These are phyloP conservation scores for Cecidostiba fungosa DNA, from an alignment of 2,888 invertebrate genomes.

Conservation along the genomic window DNA sequence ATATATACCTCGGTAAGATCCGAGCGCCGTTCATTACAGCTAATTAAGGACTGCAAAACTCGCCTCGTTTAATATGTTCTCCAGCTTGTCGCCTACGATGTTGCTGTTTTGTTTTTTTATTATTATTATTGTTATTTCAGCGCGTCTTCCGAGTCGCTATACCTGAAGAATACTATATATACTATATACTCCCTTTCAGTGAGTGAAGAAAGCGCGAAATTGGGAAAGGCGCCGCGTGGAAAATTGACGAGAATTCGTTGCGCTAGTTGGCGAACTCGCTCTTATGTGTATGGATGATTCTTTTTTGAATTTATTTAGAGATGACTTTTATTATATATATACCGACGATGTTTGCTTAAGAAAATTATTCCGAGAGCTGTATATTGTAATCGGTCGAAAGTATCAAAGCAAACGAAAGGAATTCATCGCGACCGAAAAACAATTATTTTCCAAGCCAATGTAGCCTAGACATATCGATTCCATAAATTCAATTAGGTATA, in stretches of 20 bases:
- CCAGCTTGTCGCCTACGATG: neutral
- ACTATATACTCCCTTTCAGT: constrained; percentile 44
- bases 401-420: neutral
- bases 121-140: neutral
- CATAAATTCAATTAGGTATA: neutral
- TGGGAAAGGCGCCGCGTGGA: constrained; percentile 67
- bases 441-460: neutral
- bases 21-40: constrained; percentile 43
- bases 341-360: neutral
- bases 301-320: no score
- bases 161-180: neutral
- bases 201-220: constrained; percentile 78
- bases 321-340: no score
- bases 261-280: constrained; percentile 66
- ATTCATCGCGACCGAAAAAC: neutral
- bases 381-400: neutral
- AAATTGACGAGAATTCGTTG: constrained; percentile 71
- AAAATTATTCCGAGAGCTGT: neutral
- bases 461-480: neutral
- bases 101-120: neutral
- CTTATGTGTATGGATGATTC: neutral
- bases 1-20: constrained; percentile 12
- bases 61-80: neutral
- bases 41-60: constrained; percentile 47
- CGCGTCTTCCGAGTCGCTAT: neutral